These are phyloP conservation scores for human (Homo sapiens) DNA, from an alignment of 2,113 vertebrate genomes.

Conservation along the genomic window DNA sequence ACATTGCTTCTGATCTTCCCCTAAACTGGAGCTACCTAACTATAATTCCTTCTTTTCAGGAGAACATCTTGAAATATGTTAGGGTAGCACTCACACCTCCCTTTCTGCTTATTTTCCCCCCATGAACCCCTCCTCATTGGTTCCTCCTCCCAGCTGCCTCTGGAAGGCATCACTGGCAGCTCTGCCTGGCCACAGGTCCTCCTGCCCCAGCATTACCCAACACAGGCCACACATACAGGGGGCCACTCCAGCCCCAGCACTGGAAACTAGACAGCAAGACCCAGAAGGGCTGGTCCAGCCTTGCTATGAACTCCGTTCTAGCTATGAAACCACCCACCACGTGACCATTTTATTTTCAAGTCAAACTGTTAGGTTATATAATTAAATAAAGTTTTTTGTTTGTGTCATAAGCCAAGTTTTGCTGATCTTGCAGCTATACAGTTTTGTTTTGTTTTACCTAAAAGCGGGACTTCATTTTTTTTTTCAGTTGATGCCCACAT, in stretches of 20 bases:
- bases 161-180: no score
- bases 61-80: background rate
- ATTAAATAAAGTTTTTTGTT: background rate
- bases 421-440: background rate
- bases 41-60: background rate
- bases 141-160: background rate
- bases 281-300: background rate
- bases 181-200: background rate
- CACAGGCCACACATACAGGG: background rate
- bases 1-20: background rate
- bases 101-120: background rate
- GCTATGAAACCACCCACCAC: background rate
- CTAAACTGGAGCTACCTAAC: background rate
- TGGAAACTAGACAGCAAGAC: background rate
- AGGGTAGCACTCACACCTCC: background rate
- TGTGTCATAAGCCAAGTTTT: background rate
- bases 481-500: background rate
- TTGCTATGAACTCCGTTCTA: background rate
- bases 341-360: background rate
- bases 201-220: background rate
- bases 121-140: background rate
- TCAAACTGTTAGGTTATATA: background rate
- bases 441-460: background rate
- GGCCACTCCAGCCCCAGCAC: background rate
- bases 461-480: background rate